Conservation (phyloP, 2,113 vertebrate species). For the Puffinus mauretanicus region DNA sequence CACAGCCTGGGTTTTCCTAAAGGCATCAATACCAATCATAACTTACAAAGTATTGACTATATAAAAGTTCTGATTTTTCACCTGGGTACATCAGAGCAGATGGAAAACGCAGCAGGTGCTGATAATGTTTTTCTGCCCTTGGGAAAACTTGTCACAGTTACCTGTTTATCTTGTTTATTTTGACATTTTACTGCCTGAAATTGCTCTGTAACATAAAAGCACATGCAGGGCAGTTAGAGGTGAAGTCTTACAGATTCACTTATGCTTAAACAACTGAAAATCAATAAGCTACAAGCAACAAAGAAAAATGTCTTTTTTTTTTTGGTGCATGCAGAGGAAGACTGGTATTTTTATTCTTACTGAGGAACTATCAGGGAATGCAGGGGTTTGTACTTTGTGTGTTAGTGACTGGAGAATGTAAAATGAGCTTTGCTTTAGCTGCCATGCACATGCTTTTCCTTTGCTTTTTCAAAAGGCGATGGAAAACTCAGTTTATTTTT, state of each 20-base stretch:
- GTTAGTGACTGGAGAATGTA: neutral
- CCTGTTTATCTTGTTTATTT: constrained; percentile 46
- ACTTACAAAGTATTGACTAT: neutral
- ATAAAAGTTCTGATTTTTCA: neutral
- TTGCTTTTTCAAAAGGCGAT: neutral
- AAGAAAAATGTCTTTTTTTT: neutral
- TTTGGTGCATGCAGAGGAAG: neutral
- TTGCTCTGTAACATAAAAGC: neutral
- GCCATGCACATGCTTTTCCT: neutral
- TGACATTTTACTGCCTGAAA: constrained; percentile 25
- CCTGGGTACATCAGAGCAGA: neutral
- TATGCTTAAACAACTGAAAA: constrained; percentile 10
- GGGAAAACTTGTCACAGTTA: constrained; percentile 21
- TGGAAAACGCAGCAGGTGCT: neutral
- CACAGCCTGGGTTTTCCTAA: neutral
- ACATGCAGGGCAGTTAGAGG: neutral
- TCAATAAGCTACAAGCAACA: neutral
- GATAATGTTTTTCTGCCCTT: neutral
- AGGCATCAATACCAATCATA: neutral
- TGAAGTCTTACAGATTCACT: neutral
- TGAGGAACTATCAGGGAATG: neutral
- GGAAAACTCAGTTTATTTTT: neutral
- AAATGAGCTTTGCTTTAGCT: neutral
- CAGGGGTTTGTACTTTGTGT: neutral
- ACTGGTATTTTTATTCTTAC: neutral